These are phyloP conservation scores for Andrena trimmerana DNA, from an alignment of 2,888 invertebrate genomes.

Conservation along the genomic window DNA sequence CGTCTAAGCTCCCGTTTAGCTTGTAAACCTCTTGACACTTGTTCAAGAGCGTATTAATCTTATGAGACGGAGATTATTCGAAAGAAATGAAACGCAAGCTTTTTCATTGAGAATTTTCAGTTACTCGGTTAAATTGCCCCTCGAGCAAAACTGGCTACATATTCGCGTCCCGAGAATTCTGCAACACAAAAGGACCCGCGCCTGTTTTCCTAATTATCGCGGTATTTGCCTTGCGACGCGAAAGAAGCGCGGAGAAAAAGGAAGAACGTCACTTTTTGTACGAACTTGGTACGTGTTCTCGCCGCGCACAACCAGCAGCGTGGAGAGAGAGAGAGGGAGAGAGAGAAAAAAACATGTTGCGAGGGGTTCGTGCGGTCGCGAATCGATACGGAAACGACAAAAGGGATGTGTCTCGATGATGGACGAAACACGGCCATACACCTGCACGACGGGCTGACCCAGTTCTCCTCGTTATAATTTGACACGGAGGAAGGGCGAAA, in stretches of 20 bases:
- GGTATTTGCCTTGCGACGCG: constrained; percentile 3
- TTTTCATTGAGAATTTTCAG: background rate
- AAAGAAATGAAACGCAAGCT: background rate
- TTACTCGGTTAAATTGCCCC: background rate
- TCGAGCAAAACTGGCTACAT: background rate
- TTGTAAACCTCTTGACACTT: background rate
- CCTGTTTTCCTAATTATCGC: constrained; percentile 1
- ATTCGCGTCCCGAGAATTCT: too few species aligned
- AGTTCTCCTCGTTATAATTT: constrained; percentile 65
- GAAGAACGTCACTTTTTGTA: background rate
- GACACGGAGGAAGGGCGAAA: constrained; percentile 54
- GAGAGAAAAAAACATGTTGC: background rate
- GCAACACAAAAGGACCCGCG: background rate
- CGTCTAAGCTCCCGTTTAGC: constrained; percentile 18
- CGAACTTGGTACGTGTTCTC: constrained; percentile 13
- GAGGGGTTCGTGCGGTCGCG: constrained; percentile 7
- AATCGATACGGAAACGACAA: constrained; percentile 59
- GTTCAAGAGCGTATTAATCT: background rate
- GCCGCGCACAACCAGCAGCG: background rate
- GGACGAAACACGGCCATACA: constrained; percentile 58
- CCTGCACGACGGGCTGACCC: constrained; percentile 68
- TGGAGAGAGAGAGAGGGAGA: background rate
- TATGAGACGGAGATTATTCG: background rate
- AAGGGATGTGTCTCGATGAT: constrained; percentile 53
- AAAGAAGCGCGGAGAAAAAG: background rate